A percentile compares a stretch with the other conserved stretches of the same genome.
These are phyloP conservation scores for Pyrrhosoma nymphula DNA, from an alignment of 2,888 invertebrate genomes.

Conservation along the genomic window DNA sequence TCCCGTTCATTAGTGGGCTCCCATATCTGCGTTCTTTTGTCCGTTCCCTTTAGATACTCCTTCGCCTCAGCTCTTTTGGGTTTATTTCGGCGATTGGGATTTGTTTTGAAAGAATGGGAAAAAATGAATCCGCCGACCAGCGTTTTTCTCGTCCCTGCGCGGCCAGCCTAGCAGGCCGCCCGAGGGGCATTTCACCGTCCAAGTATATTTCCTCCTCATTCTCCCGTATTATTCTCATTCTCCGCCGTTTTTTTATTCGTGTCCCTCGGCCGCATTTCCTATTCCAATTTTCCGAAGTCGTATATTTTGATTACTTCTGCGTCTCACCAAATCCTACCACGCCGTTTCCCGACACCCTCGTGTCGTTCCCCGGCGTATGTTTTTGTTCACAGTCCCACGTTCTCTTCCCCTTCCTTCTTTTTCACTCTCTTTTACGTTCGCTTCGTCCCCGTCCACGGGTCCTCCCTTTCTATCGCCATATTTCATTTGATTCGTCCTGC, in stretches of 20 bases:
- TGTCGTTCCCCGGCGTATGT: background rate
- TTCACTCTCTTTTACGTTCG: background rate
- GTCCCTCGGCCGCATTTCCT: background rate
- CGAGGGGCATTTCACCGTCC: background rate
- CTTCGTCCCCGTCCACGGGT: background rate
- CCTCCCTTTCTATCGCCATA: background rate
- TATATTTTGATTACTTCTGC: constrained; percentile 3
- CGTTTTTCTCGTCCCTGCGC: background rate
- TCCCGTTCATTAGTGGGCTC: background rate
- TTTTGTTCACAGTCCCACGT: background rate
- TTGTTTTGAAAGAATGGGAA: background rate
- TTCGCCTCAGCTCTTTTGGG: background rate
- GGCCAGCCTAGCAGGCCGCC: background rate
- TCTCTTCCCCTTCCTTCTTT: background rate
- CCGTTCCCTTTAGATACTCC: background rate
- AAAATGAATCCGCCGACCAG: background rate
- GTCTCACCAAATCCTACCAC: background rate
- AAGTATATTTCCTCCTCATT: background rate
- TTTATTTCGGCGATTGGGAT: background rate
- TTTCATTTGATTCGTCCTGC: background rate
- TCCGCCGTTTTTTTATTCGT: background rate
- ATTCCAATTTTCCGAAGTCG: background rate
- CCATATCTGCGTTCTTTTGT: background rate
- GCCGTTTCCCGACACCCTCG: background rate
- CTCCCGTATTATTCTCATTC: background rate